Evolutionary conservation across 2,113 vertebrate genomes (phyloP), one percentile per base, ranked within the genome.

Genomic region (Crocuta crocuta): DNA sequence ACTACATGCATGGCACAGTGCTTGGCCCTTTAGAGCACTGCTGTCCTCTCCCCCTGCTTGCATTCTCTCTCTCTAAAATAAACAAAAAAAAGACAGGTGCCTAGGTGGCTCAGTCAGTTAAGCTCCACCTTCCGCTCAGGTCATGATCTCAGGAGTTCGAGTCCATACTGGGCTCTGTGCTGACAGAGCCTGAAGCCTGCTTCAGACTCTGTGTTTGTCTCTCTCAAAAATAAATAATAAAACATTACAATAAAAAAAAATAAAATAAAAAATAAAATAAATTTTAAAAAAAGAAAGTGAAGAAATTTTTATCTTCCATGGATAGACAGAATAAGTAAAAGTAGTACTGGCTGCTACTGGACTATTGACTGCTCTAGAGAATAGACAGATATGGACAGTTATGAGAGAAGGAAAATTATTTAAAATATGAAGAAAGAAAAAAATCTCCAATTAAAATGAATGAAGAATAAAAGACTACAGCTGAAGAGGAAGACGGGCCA

Each of bases 381-480:
- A 79, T 5, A 89, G 31, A 70, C 33, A 89, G 74, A 92, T 10
- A 31, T 39, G 66, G 21, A 73, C 17, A 89, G 21, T 58, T 90
- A 58, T 85, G 50, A 94, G 19, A 88, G 65, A 80, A 95, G 43
- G 1, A 86, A 94, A 97, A 73, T 58, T 55, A 81, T 61, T 70
- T 82, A 74, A 94, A 94, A 92, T 78, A 61, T 73, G 21, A 82
- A 93, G 28, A 86, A 13, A 39, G 26, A 70, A 92, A 84, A 26
- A 55, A 26, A 86, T 50, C 13, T 3, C 28, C 63, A 74, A 39
- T 45, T 93, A 93, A 87, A 92, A 84, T n/a, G n/a, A 89, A 96
- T 39, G 13, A 87, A 76, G 24, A 31, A 9, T 50, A 87, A 83
- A 43, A 24, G 13, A 55, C 11, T 26, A 43, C 10, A 74, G 31